Evolutionary conservation across 2,888 invertebrate species (phyloP).

Genomic region (Operophtera brumata): DNA sequence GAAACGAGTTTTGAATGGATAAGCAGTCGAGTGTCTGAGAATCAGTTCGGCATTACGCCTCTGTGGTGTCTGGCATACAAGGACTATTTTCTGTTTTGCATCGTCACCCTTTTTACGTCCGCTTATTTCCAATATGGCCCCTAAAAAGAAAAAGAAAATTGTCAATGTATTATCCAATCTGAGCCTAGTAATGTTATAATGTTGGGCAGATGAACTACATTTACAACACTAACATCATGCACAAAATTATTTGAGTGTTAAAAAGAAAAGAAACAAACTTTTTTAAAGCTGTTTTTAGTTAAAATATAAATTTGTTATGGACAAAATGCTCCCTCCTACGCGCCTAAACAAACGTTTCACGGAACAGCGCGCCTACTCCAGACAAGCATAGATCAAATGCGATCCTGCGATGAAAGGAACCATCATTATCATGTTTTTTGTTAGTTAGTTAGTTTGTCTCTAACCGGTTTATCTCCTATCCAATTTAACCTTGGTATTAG

Average conservation of each 20-base stretch:
- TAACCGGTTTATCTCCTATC: too few species aligned
- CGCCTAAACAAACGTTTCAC: too few species aligned
- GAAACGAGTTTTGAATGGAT: slow-evolving; percentile 71
- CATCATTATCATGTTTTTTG: too few species aligned
- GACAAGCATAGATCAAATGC: too few species aligned
- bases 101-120: slow-evolving; percentile 64
- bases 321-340: too few species aligned
- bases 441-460: too few species aligned
- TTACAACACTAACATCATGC: slow-evolving; percentile 35
- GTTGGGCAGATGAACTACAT: slow-evolving; percentile 14
- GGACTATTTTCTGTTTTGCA: slow-evolving; percentile 70
- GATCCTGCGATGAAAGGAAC: too few species aligned
- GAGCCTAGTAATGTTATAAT: slow-evolving; percentile 15
- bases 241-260: slow-evolving; percentile 3
- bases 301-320: too few species aligned
- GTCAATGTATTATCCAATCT: slow-evolving; percentile 61
- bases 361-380: too few species aligned
- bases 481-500: too few species aligned
- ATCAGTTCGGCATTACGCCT: slow-evolving; percentile 72
- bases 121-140: slow-evolving; percentile 69
- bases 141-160: slow-evolving; percentile 76
- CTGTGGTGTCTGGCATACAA: slow-evolving; percentile 71
- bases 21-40: slow-evolving; percentile 66
- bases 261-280: background rate
- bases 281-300: too few species aligned